A percentile compares a stretch with the other conserved stretches of the same genome.
phyloP scores from a whole-genome alignment of 2,113 vertebrate genomes.

The Acanthochromis polyacanthus region DNA sequence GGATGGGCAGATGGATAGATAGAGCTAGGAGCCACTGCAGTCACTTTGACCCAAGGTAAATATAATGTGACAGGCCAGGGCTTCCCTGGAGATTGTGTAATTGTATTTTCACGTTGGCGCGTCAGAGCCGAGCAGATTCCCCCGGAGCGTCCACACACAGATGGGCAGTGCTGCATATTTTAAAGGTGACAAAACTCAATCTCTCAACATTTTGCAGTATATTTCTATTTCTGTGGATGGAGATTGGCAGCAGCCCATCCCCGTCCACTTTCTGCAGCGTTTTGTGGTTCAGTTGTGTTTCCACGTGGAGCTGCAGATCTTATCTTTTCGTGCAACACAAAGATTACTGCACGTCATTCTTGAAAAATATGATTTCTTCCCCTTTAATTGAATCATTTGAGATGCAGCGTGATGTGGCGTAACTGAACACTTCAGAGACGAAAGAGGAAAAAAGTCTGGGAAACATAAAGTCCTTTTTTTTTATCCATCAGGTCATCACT shows the following conservation, averaged over 20 bases:
- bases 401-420: too few species aligned
- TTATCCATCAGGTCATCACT: neutral
- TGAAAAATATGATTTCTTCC: too few species aligned
- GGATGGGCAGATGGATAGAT: slow-evolving; percentile 30
- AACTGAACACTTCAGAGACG: too few species aligned
- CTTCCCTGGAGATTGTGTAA: slow-evolving; percentile 73
- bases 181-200: slow-evolving; percentile 49
- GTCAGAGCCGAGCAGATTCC: slow-evolving; percentile 66
- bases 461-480: neutral
- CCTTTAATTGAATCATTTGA: too few species aligned
- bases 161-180: slow-evolving; percentile 71
- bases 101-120: slow-evolving; percentile 72
- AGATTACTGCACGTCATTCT: too few species aligned
- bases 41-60: slow-evolving; percentile 70
- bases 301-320: neutral
- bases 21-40: slow-evolving; percentile 21
- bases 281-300: slow-evolving; percentile 7
- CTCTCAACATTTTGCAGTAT: slow-evolving; percentile 19
- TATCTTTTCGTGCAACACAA: neutral
- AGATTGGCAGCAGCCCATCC: neutral
- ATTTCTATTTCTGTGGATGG: slow-evolving; percentile 4
- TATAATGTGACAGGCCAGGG: slow-evolving; percentile 70
- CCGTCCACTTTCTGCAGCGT: neutral
- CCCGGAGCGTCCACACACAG: slow-evolving; percentile 58
- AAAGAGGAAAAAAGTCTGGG: neutral